Evolutionary conservation across 2,888 invertebrate genomes (phyloP).

Genomic region (Amphipyra berbera): DNA sequence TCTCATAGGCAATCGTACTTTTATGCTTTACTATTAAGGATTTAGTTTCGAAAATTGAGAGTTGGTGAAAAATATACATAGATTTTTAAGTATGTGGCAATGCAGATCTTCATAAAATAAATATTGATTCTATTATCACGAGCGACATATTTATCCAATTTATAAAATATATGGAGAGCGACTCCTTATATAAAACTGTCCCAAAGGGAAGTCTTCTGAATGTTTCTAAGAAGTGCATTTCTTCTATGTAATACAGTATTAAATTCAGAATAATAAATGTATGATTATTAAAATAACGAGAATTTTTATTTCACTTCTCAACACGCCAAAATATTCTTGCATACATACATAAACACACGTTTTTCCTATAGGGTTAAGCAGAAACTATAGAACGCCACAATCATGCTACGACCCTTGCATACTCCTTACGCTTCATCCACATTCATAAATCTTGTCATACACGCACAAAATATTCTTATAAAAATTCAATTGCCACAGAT

Average conservation of each 20-base stretch:
- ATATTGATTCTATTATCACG: constrained; percentile 82
- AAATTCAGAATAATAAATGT: constrained; percentile 92
- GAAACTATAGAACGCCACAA: no score
- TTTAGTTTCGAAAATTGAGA: constrained; percentile 83
- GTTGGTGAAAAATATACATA: constrained; percentile 89
- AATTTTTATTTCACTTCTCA: neutral
- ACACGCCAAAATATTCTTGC: no score
- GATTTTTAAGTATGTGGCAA: constrained; percentile 90
- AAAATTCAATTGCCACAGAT: no score
- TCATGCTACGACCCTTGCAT: no score
- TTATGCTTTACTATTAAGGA: constrained; percentile 84
- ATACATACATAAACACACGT: no score
- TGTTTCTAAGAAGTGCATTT: constrained; percentile 97
- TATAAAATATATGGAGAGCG: constrained; percentile 80
- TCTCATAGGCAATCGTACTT: constrained; percentile 83
- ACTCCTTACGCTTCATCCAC: no score
- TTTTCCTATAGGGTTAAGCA: no score
- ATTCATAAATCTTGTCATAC: no score
- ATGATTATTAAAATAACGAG: constrained; percentile 75
- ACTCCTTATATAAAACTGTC: constrained; percentile 83
- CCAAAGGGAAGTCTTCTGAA: constrained; percentile 94
- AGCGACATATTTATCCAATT: constrained; percentile 84
- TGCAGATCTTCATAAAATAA: constrained; percentile 89
- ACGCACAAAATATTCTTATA: no score
- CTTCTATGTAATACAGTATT: constrained; percentile 97